A percentile compares a stretch with the other conserved stretches of the same genome.
These are phyloP conservation scores for Chromoteleia sp. DNA, from an alignment of 2,888 invertebrate genomes.

Conservation along the genomic window DNA sequence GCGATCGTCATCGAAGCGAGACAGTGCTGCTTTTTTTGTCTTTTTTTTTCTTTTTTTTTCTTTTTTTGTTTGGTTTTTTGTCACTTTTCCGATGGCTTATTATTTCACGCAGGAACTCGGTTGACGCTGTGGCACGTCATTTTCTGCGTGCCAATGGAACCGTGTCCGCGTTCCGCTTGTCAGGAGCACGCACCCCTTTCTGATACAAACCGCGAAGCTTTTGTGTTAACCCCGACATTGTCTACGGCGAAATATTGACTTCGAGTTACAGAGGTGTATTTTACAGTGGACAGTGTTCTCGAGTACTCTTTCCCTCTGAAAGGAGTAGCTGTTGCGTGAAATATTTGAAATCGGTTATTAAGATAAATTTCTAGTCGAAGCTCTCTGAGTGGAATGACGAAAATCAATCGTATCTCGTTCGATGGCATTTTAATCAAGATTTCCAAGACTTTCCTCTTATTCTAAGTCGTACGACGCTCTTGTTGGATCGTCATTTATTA, in stretches of 20 bases:
- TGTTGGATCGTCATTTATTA: too few species aligned
- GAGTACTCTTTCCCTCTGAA: conserved; percentile 7
- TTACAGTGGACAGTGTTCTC: conserved; percentile 23
- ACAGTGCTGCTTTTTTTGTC: too few species aligned
- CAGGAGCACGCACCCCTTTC: conserved; percentile 35
- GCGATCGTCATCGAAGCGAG: background rate
- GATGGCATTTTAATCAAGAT: too few species aligned
- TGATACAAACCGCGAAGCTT: conserved; percentile 44
- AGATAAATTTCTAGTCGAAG: conserved; percentile 7
- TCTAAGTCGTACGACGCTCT: too few species aligned
- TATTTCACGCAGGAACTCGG: conserved; percentile 28
- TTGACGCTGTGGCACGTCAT: conserved; percentile 32
- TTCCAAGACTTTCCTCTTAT: too few species aligned
- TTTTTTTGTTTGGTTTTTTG: too few species aligned
- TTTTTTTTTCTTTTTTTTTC: too few species aligned
- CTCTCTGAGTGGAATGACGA: conserved; percentile 13
- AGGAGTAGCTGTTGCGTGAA: conserved; percentile 18
- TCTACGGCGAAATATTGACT: conserved; percentile 51
- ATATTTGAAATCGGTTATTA: conserved; percentile 29
- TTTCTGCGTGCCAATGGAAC: conserved; percentile 39
- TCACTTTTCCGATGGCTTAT: conserved; percentile 16
- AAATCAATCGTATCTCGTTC: too few species aligned
- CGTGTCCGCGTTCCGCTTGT: conserved; percentile 52
- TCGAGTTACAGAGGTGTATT: conserved; percentile 8
- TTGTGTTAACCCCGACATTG: conserved; percentile 36